Conservation (phyloP, 2,888 invertebrate species). For the Chymomyza procnemis region DNA sequence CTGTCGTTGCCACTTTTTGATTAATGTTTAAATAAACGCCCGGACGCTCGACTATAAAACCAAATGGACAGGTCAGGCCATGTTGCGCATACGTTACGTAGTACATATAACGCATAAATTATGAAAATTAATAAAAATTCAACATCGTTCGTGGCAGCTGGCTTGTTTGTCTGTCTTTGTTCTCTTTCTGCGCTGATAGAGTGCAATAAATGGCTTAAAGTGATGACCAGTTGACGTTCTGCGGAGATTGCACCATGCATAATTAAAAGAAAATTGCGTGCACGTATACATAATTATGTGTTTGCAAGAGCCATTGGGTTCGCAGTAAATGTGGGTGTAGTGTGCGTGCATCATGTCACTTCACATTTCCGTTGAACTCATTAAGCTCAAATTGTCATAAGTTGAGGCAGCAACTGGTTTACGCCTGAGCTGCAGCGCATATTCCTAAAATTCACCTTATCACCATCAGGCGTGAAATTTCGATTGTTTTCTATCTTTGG, state of each 20-base stretch:
- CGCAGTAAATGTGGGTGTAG: not conserved
- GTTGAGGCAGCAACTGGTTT: not conserved
- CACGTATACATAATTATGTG: slow-evolving; percentile 16
- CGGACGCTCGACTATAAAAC: slow-evolving; percentile 46
- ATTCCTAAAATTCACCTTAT: too few relatives aligned
- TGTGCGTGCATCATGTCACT: not conserved
- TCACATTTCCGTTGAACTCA: slow-evolving; percentile 28
- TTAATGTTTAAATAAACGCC: slow-evolving; percentile 68
- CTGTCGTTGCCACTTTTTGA: slow-evolving; percentile 56
- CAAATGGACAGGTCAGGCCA: slow-evolving; percentile 44
- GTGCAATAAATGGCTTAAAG: slow-evolving; percentile 40
- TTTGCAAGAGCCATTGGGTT: too few relatives aligned
- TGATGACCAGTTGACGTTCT: slow-evolving; percentile 60
- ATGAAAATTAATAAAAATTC: slow-evolving; percentile 72
- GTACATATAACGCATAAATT: slow-evolving; percentile 52
- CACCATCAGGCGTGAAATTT: not conserved
- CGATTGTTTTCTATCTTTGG: slow-evolving; percentile 6
- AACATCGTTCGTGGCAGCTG: slow-evolving; percentile 19
- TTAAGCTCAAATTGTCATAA: slow-evolving; percentile 21
- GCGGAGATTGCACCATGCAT: slow-evolving; percentile 52
- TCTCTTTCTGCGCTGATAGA: slow-evolving; percentile 16
- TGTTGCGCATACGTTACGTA: slow-evolving; percentile 21
- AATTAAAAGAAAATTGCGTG: slow-evolving; percentile 55
- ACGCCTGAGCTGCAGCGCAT: not conserved
- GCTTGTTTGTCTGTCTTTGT: not conserved